phyloP scores from a whole-genome alignment of 2,888 invertebrate species.

The Thymelicus sylvestris region DNA sequence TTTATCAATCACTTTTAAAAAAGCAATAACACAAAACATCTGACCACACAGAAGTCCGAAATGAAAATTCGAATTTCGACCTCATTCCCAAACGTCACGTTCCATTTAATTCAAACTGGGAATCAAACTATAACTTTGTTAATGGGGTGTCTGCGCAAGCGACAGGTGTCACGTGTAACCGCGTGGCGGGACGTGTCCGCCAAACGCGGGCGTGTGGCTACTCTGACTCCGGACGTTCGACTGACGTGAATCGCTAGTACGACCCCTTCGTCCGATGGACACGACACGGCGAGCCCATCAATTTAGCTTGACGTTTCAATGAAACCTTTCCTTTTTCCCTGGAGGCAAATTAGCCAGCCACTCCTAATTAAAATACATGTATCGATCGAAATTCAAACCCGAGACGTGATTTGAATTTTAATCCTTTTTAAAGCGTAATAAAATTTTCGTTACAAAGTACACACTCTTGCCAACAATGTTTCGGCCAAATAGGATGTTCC shows the following conservation, averaged over 20 bases:
- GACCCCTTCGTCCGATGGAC: conserved; percentile 78
- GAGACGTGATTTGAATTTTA: conserved; percentile 22
- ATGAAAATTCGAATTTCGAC: conserved; percentile 18
- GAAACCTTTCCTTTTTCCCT: conserved; percentile 76
- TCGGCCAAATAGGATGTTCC: conserved; percentile 37
- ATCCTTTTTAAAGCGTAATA: conserved; percentile 22
- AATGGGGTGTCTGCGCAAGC: conserved; percentile 51
- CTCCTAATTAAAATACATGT: conserved; percentile 69
- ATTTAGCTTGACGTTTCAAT: conserved; percentile 81
- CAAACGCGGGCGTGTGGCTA: conserved; percentile 75
- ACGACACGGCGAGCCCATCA: conserved; percentile 77
- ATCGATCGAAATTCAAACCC: conserved; percentile 25
- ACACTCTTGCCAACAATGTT: conserved; percentile 34
- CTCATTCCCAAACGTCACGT: conserved; percentile 30
- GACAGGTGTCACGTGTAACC: conserved; percentile 60
- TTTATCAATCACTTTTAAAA: conserved; percentile 2
- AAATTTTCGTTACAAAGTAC: conserved; percentile 26
- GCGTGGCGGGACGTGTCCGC: conserved; percentile 67
- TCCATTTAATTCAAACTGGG: conserved; percentile 35
- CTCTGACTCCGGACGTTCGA: conserved; percentile 75
- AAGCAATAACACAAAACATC: conserved; percentile 20
- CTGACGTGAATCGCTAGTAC: conserved; percentile 72
- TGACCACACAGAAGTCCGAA: conserved; percentile 3
- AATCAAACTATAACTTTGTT: conserved; percentile 33
- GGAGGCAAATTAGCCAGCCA: conserved; percentile 69